phyloP scores from a whole-genome alignment of 2,888 invertebrate genomes.

The Synergus gifuensis region DNA sequence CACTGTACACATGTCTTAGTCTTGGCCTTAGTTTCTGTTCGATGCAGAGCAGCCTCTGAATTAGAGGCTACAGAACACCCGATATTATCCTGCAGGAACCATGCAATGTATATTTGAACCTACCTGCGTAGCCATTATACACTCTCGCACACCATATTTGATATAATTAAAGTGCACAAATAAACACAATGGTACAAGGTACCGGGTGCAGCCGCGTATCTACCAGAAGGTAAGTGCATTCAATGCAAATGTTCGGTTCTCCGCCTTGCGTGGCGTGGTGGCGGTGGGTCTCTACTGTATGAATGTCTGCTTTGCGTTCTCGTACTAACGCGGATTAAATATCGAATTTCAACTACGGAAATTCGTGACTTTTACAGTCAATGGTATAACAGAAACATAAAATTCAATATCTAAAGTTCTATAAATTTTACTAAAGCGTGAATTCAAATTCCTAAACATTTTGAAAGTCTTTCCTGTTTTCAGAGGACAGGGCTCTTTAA shows the following conservation, averaged over 20 bases:
- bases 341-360: neutral
- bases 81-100: conserved; percentile 2
- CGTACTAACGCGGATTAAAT: neutral
- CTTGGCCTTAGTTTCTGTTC: neutral
- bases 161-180: conserved; percentile 77
- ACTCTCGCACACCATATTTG: conserved; percentile 73
- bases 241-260: conserved; percentile 74
- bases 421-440: too few species aligned
- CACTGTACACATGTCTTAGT: too few species aligned
- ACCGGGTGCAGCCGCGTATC: conserved; percentile 60
- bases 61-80: neutral
- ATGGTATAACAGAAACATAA: neutral
- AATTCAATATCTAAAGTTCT: too few species aligned
- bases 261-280: conserved; percentile 2
- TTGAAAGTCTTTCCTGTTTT: too few species aligned
- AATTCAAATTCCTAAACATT: too few species aligned
- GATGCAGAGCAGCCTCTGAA: neutral
- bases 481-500: too few species aligned
- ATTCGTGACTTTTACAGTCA: neutral
- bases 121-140: conserved; percentile 10
- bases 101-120: neutral
- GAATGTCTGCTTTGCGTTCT: neutral
- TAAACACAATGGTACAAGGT: conserved; percentile 76
- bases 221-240: conserved; percentile 66
- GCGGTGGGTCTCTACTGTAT: neutral